Evolutionary conservation across 2,888 invertebrate genomes (phyloP).

Genomic region (Heteromurus nitidus): DNA sequence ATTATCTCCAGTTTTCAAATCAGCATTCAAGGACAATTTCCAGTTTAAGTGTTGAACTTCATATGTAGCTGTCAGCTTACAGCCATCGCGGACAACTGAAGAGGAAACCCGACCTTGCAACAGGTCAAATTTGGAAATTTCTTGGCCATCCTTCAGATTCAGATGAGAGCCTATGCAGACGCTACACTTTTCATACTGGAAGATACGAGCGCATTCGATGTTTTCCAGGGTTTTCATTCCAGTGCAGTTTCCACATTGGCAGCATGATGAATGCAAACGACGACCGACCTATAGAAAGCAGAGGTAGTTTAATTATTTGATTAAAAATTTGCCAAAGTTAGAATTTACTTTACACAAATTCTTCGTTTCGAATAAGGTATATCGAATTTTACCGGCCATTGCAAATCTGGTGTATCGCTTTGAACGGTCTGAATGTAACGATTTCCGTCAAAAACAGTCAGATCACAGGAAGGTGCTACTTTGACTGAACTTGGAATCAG

Average conservation of each 20-base stretch:
- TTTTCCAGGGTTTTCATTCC: not conserved
- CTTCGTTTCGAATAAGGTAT: too few species aligned
- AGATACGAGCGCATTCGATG: conserved; percentile 12
- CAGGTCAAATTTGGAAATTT: not conserved
- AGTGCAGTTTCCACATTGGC: conserved; percentile 9
- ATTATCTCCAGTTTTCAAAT: conserved; percentile 13
- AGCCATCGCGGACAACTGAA: not conserved
- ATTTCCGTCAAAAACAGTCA: conserved; percentile 1
- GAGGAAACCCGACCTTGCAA: not conserved
- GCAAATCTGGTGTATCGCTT: not conserved
- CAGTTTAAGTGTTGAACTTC: not conserved
- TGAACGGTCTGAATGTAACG: conserved; percentile 7
- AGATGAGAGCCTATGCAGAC: conserved; percentile 3
- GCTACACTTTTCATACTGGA: conserved; percentile 18
- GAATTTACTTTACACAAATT: too few species aligned
- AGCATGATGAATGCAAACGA: not conserved
- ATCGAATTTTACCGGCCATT: conserved; percentile 3
- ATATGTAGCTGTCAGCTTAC: not conserved
- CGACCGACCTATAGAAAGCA: not conserved
- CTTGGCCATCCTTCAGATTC: conserved; percentile 4
- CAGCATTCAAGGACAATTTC: not conserved
- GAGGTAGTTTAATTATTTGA: not conserved
- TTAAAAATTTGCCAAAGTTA: too few species aligned
- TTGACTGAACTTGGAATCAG: not conserved
- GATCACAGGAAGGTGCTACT: not conserved